A percentile compares a stretch with the other conserved stretches of the same genome.
Evolutionary conservation across 2,113 vertebrate genomes (phyloP).

Genomic region (Sylvia atricapilla): DNA sequence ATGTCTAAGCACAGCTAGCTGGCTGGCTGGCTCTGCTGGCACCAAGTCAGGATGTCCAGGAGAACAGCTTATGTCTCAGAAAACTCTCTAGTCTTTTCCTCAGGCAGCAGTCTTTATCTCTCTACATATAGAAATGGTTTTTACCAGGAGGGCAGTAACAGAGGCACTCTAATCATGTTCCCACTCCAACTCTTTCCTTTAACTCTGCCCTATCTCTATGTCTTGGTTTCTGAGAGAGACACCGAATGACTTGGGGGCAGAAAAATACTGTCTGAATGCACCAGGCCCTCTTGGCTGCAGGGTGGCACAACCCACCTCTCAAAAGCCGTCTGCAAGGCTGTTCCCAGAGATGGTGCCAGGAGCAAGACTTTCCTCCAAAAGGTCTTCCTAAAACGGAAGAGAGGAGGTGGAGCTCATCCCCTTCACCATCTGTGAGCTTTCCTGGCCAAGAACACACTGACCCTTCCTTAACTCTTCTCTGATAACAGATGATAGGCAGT

Average conservation of each 20-base stretch:
- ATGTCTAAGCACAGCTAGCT: not conserved
- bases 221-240: not conserved
- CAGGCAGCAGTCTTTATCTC: not conserved
- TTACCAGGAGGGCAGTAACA: not conserved
- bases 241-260: not conserved
- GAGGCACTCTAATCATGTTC: not conserved
- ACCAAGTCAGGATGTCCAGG: not conserved
- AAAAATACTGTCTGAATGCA: not conserved
- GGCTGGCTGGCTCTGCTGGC: not conserved
- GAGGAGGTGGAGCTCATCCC: not conserved
- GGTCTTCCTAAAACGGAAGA: not conserved
- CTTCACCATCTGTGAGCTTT: not conserved
- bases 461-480: not conserved
- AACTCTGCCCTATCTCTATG: not conserved
- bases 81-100: not conserved
- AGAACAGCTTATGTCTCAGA: not conserved
- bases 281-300: not conserved
- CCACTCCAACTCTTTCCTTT: not conserved
- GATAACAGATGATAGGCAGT: not conserved
- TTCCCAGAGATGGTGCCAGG: not conserved
- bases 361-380: not conserved
- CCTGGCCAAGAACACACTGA: not conserved
- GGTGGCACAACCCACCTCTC: not conserved
- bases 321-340: not conserved
- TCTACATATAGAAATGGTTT: fast-evolving